These are phyloP conservation scores for Sanderia malayensis DNA, from an alignment of 30 jellyfish, hydroid and myxozoan species.

Conservation along the genomic window DNA sequence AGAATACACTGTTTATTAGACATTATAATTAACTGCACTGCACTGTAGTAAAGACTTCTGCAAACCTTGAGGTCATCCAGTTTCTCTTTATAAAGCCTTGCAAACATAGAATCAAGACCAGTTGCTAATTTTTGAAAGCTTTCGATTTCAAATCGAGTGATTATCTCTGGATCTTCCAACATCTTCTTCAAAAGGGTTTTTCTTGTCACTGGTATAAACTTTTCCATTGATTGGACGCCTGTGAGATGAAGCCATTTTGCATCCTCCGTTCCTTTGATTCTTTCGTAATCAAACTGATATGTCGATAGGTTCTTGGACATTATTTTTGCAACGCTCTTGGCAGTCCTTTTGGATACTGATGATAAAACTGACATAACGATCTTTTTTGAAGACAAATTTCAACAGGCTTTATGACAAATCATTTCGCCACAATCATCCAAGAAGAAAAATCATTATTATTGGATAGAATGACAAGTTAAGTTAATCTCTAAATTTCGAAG, in stretches of 20 bases:
- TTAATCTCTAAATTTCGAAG: too few species aligned
- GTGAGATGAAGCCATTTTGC: constrained; percentile 57
- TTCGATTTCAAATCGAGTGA: constrained; percentile 7
- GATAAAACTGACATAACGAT: too few species aligned
- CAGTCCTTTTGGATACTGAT: background rate
- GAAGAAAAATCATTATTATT: background rate
- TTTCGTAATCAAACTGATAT: constrained; percentile 48
- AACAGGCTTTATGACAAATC: background rate
- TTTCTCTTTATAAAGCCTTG: constrained; percentile 26
- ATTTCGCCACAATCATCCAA: too few species aligned
- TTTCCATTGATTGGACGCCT: constrained; percentile 43
- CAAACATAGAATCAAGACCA: constrained; percentile 39
- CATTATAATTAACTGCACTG: too few species aligned
- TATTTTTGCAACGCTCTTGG: background rate
- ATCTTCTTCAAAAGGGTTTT: constrained; percentile 31
- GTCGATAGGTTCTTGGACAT: background rate
- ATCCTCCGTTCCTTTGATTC: constrained; percentile 33
- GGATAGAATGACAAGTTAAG: too few species aligned
- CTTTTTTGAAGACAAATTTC: background rate
- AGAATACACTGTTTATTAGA: too few species aligned
- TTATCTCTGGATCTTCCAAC: constrained; percentile 33
- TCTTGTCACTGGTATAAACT: constrained; percentile 55
- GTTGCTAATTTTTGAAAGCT: constrained; percentile 47
- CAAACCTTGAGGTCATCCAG: constrained; percentile 41
- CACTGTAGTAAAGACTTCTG: too few species aligned